Conservation (phyloP, 2,797 vertebrate species). For the Leptodactylus fallax region DNA sequence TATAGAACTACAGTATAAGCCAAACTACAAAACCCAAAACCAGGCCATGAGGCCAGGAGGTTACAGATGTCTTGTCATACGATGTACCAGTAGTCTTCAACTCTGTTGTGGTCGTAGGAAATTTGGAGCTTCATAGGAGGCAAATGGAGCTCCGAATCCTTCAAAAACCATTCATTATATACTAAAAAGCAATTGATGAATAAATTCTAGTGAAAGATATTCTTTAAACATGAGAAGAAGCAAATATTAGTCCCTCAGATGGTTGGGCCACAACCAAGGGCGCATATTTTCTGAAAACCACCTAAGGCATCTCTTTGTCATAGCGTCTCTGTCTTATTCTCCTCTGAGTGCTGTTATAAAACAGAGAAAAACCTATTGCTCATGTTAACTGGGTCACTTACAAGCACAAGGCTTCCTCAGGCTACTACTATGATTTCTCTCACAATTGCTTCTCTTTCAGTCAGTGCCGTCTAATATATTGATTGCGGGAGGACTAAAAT, state of each 20-base stretch:
- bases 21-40: not conserved
- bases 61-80: too few species aligned
- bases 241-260: not conserved
- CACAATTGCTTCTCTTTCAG: constrained; percentile 3
- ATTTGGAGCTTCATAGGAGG: not conserved
- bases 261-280: not conserved
- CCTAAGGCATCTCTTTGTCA: constrained; percentile 10
- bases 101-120: too few species aligned
- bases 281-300: not conserved
- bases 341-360: constrained; percentile 22
- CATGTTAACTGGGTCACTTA: constrained; percentile 34
- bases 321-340: constrained; percentile 17
- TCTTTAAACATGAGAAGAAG: constrained; percentile 11
- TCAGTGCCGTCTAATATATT: not conserved
- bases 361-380: constrained; percentile 27
- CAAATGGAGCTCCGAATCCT: not conserved
- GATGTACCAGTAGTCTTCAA: too few species aligned
- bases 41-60: too few species aligned
- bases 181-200: not conserved
- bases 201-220: not conserved
- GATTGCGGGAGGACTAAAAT: not conserved
- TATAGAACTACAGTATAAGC: not conserved
- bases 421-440: constrained; percentile 31
- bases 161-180: not conserved
- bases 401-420: not conserved